A percentile compares a stretch with the other conserved stretches of the same genome.
Evolutionary conservation across 2,113 vertebrate species (phyloP).

Genomic region (Cavia aperea): DNA sequence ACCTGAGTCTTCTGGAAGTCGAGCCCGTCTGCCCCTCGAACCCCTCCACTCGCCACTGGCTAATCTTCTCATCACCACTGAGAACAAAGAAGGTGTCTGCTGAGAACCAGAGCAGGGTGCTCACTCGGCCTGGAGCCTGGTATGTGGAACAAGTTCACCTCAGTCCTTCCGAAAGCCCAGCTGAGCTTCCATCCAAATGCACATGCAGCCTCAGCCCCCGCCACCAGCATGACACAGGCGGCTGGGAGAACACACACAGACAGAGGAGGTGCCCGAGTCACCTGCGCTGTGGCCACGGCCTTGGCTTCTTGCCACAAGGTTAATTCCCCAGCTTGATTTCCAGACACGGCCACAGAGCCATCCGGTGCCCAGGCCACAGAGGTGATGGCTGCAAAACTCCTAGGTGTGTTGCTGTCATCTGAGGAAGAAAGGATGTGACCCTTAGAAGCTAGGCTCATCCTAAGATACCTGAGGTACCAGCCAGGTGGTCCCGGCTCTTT

Average conservation of each 20-base stretch:
- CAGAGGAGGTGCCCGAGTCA: neutral
- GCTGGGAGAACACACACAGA: neutral
- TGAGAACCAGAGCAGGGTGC: conserved; percentile 54
- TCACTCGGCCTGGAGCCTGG: conserved; percentile 61
- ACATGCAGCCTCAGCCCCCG: neutral
- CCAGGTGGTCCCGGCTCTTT: neutral
- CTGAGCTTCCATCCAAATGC: neutral
- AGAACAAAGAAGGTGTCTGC: conserved; percentile 57
- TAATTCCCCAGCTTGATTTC: conserved; percentile 79
- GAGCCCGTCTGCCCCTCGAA: neutral
- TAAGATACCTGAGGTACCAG: neutral
- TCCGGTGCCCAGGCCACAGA: conserved; percentile 78
- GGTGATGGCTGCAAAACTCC: conserved; percentile 59
- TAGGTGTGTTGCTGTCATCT: neutral
- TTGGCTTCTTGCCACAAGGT: conserved; percentile 76
- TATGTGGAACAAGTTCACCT: neutral
- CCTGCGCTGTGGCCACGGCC: conserved; percentile 64
- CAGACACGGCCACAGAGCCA: conserved; percentile 74
- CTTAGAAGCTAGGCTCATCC: neutral
- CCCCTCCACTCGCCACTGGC: conserved; percentile 60
- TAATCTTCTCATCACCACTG: conserved; percentile 60
- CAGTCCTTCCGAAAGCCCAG: neutral
- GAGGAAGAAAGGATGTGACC: neutral
- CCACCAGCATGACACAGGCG: neutral
- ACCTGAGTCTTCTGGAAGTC: conserved; percentile 37